phyloP scores from a whole-genome alignment of 2,113 vertebrate species.

The Talpa occidentalis region DNA sequence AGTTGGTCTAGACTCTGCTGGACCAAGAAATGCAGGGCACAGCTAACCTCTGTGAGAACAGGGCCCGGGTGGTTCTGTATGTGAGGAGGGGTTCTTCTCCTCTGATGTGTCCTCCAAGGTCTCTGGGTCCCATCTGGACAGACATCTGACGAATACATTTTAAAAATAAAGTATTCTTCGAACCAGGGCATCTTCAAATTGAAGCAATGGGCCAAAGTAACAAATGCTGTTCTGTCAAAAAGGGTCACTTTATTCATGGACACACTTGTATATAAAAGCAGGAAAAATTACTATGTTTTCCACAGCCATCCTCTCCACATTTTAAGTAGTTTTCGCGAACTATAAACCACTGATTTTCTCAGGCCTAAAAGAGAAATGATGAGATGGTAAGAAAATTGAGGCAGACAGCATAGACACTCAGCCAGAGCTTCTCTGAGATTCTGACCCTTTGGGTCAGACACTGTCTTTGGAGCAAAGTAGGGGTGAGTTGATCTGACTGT shows the following conservation, averaged over 20 bases:
- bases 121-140: neutral
- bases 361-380: conserved; percentile 86
- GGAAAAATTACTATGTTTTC: conserved; percentile 84
- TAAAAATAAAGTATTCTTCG: neutral
- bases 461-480: neutral
- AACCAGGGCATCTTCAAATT: neutral
- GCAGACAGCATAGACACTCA: neutral
- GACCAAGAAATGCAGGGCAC: neutral
- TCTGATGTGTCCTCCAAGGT: neutral
- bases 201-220: neutral
- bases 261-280: conserved; percentile 54
- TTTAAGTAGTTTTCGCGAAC: conserved; percentile 93
- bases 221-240: conserved; percentile 63
- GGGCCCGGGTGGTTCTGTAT: neutral
- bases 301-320: conserved; percentile 95
- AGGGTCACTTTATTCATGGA: conserved; percentile 81
- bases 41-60: neutral
- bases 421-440: fast-evolving
- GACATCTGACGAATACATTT: neutral
- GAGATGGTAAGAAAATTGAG: neutral
- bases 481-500: neutral
- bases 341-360: conserved; percentile 92
- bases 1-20: too few relatives aligned
- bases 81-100: neutral
- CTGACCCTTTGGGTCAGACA: neutral